These are phyloP conservation scores for Procambarus virginalis DNA, from an alignment of 1,140 invertebrate genomes.

Conservation along the genomic window DNA sequence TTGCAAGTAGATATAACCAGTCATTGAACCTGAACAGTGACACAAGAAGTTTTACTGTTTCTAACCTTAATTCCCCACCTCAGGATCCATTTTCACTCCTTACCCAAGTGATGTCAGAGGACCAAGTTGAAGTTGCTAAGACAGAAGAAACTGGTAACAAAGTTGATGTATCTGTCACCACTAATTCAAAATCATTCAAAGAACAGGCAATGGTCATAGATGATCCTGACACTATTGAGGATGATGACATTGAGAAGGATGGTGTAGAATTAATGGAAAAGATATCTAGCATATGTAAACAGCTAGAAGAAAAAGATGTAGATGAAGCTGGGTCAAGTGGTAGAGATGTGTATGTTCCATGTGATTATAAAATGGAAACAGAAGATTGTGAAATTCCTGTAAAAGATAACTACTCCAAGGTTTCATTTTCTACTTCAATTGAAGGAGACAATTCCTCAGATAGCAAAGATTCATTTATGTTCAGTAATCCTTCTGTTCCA, in stretches of 20 bases:
- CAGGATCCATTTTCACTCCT: slow-evolving; percentile 17
- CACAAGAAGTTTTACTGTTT: no score
- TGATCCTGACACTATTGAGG: slow-evolving; percentile 5
- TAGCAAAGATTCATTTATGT: background rate
- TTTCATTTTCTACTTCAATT: background rate
- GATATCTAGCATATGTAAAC: slow-evolving; percentile 46
- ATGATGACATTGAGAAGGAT: slow-evolving; percentile 28
- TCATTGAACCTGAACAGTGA: background rate
- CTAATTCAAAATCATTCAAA: background rate
- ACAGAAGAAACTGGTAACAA: background rate
- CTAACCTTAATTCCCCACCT: background rate
- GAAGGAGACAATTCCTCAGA: slow-evolving; percentile 14
- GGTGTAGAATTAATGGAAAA: slow-evolving; percentile 46
- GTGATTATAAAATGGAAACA: slow-evolving; percentile 1
- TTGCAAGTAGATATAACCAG: background rate
- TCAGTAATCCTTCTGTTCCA: slow-evolving; percentile 9
- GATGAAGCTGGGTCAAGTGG: slow-evolving; percentile 2
- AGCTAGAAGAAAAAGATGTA: slow-evolving; percentile 44
- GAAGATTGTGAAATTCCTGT: background rate
- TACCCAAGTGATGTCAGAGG: background rate
- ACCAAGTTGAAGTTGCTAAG: background rate
- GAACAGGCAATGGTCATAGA: background rate
- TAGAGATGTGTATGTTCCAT: background rate
- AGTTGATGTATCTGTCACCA: background rate
- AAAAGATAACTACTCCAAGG: background rate